Percentiles rank a stretch among this genome's conserved stretches.
These are phyloP conservation scores for Agonopterix heracliana DNA, from an alignment of 2,888 invertebrate species.

Conservation along the genomic window DNA sequence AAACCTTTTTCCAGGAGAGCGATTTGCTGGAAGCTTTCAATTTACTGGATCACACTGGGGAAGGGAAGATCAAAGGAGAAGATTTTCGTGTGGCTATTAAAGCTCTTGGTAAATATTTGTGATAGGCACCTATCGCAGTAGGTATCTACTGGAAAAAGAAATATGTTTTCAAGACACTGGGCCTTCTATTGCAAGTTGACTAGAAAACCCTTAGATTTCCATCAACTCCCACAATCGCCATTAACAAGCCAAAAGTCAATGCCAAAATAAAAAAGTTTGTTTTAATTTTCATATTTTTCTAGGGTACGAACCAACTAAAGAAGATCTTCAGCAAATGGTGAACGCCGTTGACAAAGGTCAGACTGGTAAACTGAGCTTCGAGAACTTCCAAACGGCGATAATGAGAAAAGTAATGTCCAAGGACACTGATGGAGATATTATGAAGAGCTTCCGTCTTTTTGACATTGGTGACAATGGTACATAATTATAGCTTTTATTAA, in stretches of 20 bases:
- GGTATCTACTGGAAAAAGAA: too few species aligned
- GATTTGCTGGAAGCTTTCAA: constrained; percentile 64
- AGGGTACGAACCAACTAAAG: constrained; percentile 68
- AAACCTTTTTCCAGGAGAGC: constrained; percentile 39
- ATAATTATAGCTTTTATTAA: background rate
- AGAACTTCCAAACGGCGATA: constrained; percentile 64
- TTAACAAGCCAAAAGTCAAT: too few species aligned
- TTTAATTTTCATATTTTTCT: background rate
- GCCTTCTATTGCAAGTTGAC: too few species aligned
- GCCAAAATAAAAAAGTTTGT: too few species aligned
- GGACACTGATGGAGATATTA: constrained; percentile 61
- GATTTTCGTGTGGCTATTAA: constrained; percentile 67
- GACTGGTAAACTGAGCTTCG: constrained; percentile 60
- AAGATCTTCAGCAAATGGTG: constrained; percentile 61
- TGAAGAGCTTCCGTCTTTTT: constrained; percentile 68
- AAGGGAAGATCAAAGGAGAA: constrained; percentile 61
- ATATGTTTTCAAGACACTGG: too few species aligned
- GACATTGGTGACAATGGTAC: constrained; percentile 58
- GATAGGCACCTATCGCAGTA: too few species aligned
- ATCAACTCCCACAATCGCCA: too few species aligned
- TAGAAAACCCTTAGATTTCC: too few species aligned
- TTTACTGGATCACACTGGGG: constrained; percentile 56
- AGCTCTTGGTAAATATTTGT: constrained; percentile 49
- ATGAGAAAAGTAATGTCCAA: constrained; percentile 65
- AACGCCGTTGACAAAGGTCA: constrained; percentile 57